Evolutionary conservation across 2,113 vertebrate genomes (phyloP).

Genomic region (Grammomys dolichurus): DNA sequence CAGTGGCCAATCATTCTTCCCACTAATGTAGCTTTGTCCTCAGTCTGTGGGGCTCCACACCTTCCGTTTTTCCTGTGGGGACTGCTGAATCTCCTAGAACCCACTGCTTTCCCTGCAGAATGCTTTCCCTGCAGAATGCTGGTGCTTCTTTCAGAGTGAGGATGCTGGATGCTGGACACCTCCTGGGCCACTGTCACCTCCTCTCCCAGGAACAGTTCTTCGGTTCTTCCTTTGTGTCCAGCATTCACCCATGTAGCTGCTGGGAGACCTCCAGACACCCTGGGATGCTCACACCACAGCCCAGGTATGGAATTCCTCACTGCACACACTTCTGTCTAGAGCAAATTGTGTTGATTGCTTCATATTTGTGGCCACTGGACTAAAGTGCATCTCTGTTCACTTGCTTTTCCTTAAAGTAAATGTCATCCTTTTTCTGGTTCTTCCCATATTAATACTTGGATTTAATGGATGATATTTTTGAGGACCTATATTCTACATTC

Average conservation of each 20-base stretch:
- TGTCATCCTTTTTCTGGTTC: background rate
- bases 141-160: no score
- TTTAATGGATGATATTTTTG: background rate
- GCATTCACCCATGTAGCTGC: background rate
- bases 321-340: background rate
- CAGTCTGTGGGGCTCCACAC: background rate
- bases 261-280: fast-evolving
- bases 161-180: background rate
- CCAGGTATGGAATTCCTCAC: fast-evolving
- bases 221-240: background rate
- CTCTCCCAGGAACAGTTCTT: background rate
- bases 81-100: background rate
- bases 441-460: background rate
- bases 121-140: background rate
- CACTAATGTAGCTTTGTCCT: fast-evolving
- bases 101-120: no score
- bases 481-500: background rate
- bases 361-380: background rate
- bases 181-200: background rate
- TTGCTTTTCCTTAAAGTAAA: background rate
- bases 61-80: background rate
- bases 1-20: background rate
- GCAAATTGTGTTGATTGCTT: background rate
- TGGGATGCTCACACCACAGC: fast-evolving
- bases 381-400: background rate